Evolutionary conservation across 2,888 invertebrate species (phyloP).

Genomic region (Tiliacea citrago): DNA sequence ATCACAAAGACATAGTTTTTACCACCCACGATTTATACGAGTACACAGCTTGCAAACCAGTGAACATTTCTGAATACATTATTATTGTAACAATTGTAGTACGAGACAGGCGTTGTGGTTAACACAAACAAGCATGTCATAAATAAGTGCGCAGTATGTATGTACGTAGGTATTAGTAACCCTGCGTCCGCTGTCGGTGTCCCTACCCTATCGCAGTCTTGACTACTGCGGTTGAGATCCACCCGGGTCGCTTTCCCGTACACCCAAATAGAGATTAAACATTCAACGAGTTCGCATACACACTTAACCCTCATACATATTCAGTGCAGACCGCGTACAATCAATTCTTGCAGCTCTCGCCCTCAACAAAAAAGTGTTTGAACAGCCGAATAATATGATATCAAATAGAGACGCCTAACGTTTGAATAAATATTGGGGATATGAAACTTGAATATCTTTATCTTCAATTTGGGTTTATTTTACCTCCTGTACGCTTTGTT

Average conservation of each 20-base stretch:
- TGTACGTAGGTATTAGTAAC: conserved; percentile 12
- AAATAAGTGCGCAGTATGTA: conserved; percentile 47
- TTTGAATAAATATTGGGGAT: conserved; percentile 84
- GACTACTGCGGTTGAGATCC: conserved; percentile 68
- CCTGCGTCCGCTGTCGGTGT: conserved; percentile 48
- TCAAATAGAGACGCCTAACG: conserved; percentile 80
- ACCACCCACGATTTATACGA: conserved; percentile 3
- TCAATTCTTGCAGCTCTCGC: conserved; percentile 86
- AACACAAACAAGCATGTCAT: conserved; percentile 41
- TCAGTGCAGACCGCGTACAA: conserved; percentile 87
- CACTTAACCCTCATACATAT: conserved; percentile 90
- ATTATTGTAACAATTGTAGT: conserved; percentile 48
- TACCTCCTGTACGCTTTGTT: conserved; percentile 59
- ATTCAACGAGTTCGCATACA: conserved; percentile 89
- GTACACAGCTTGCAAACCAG: conserved; percentile 4
- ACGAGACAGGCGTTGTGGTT: conserved; percentile 47
- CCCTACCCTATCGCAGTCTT: conserved; percentile 57
- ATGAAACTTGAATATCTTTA: conserved; percentile 72
- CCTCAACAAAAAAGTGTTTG: conserved; percentile 85
- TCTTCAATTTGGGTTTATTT: conserved; percentile 64
- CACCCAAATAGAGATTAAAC: conserved; percentile 88
- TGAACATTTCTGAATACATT: conserved; percentile 51
- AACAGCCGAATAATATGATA: conserved; percentile 85
- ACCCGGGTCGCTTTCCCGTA: conserved; percentile 69
- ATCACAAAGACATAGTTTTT: conserved; percentile 44